These are phyloP conservation scores for Oreotrochilus melanogaster DNA, from an alignment of 2,113 vertebrate species.

Conservation along the genomic window DNA sequence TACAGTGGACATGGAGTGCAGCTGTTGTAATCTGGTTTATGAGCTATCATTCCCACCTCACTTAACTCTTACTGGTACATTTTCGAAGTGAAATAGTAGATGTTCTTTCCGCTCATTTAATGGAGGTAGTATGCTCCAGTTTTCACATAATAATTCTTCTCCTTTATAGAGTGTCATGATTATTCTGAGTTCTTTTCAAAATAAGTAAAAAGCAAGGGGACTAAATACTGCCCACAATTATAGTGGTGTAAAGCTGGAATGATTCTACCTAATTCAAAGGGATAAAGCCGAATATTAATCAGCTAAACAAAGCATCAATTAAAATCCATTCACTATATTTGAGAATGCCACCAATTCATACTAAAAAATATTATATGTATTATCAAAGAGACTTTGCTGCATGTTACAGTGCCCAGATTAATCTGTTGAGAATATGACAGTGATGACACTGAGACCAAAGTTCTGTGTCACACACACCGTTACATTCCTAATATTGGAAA, in stretches of 20 bases:
- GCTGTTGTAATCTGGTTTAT: conserved; percentile 58
- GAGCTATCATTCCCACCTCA: conserved; percentile 14
- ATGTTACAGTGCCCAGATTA: neutral
- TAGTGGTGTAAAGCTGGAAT: neutral
- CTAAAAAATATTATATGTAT: neutral
- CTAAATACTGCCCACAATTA: neutral
- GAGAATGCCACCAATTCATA: neutral
- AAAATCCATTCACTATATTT: neutral
- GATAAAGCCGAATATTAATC: neutral
- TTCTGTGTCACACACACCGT: neutral
- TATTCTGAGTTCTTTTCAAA: conserved; percentile 16
- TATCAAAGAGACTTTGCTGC: neutral
- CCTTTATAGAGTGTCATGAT: neutral
- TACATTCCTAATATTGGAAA: neutral
- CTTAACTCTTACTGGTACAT: conserved; percentile 49
- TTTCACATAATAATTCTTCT: conserved; percentile 3
- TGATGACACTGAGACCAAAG: neutral
- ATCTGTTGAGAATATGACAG: neutral
- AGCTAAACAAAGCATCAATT: neutral
- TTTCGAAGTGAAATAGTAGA: conserved; percentile 44
- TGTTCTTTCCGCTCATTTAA: neutral
- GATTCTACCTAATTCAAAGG: neutral
- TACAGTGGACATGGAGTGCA: conserved; percentile 39
- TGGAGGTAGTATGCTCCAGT: neutral
- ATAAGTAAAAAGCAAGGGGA: neutral